phyloP scores from a whole-genome alignment of 2,797 vertebrate genomes.

The Premnoplex brunnescens region DNA sequence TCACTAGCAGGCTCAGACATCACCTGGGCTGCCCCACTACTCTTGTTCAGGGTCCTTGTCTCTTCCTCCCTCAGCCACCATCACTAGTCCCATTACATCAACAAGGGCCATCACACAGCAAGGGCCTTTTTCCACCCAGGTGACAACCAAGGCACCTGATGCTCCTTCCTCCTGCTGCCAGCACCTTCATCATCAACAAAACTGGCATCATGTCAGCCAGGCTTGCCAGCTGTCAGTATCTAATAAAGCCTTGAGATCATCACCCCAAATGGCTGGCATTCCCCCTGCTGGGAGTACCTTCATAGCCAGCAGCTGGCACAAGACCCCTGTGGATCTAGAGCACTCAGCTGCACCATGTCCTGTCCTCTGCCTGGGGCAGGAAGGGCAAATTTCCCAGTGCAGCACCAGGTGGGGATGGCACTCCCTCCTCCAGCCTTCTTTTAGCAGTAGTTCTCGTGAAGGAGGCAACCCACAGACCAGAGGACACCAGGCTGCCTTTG shows the following conservation, averaged over 20 bases:
- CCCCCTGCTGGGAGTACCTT: not conserved
- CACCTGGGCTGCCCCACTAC: not conserved
- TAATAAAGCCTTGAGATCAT: not conserved
- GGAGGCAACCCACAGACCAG: not conserved
- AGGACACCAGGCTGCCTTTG: accelerated
- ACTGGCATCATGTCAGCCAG: not conserved
- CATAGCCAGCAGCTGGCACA: not conserved
- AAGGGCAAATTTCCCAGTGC: not conserved
- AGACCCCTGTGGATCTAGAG: not conserved
- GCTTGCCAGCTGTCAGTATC: not conserved
- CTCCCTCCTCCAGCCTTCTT: not conserved
- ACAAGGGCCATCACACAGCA: accelerated
- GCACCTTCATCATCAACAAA: not conserved
- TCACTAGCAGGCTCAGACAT: not conserved
- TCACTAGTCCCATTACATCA: accelerated
- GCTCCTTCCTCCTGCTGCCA: not conserved
- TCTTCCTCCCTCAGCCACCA: accelerated
- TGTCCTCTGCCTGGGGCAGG: not conserved
- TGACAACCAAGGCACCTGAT: not conserved
- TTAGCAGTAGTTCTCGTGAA: not conserved
- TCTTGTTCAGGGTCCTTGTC: not conserved
- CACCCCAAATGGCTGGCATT: not conserved
- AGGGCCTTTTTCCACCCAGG: not conserved
- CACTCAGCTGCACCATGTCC: accelerated
- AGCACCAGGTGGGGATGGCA: not conserved